Base-by-base conservation (phyloP, 2,113 vertebrate species). In the Morone chrysops region DNA sequence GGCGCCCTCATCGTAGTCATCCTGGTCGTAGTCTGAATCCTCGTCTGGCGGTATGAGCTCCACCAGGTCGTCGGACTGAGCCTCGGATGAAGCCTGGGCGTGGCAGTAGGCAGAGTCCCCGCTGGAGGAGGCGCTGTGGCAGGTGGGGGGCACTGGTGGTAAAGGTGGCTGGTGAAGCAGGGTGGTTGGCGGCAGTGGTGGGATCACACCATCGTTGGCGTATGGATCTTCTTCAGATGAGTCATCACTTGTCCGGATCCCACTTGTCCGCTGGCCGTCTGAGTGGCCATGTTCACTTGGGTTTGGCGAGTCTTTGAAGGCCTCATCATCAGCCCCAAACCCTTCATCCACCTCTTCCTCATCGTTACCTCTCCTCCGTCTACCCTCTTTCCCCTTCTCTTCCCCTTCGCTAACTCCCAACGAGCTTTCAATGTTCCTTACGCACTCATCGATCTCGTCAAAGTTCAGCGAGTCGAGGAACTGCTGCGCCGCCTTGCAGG, bases 171-270 rank as follows among this genome's bases (percentile, higher is more conserved):
- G 91, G 56, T 86, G 89, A 0, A 89, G 92, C 75, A 89, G 56
- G 0, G 78, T 41, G 75, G 54, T 90, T 2, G 87, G 92, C 14
- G 75, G 96, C 93, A 86, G 94, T 22, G 88, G 92, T 59, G 81
- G 96, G 91, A 85, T 94, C 84, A 97, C 90, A 0, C 95, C 95
- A 0, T 99, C 97, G 2, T 99, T 99, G 94, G 98, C 97, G 18
- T 99, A 99, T 0, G 98, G 98, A 91, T 99, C 98, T 81, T 99
- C 98, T 88, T 99, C 98, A 0, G 98, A 99, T 0, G 98, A 99
- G 90, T 99, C 98, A 22, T 99, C 98, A 0, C 98, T 99, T 0
- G 97, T 99, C 22, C 98, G 94, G 92, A 99, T 99, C 63, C 98
- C 98, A 3, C 98, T 99, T 0, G 98, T 99, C 11, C 98, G 96